Evolutionary conservation across 2,113 vertebrate genomes (phyloP).

Genomic region (Melanotaenia duboulayi): DNA sequence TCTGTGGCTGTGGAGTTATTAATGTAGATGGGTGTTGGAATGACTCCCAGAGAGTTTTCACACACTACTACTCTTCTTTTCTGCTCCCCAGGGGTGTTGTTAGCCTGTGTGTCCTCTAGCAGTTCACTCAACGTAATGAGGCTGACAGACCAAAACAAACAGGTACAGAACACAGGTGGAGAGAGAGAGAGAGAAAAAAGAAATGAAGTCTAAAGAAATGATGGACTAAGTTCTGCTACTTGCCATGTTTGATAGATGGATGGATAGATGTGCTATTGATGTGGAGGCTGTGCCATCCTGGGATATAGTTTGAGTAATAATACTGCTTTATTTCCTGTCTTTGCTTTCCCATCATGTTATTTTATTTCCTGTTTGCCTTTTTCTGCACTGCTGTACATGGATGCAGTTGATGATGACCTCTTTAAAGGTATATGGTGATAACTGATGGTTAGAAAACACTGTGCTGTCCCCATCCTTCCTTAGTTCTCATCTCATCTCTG

Average conservation of each 20-base stretch:
- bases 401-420: conserved; percentile 19
- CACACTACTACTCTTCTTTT: conserved; percentile 48
- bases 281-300: conserved; percentile 9
- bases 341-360: conserved; percentile 13
- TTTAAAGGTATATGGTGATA: conserved; percentile 39
- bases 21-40: conserved; percentile 70
- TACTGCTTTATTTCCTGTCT: neutral
- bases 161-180: conserved; percentile 49
- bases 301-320: conserved; percentile 10
- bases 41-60: conserved; percentile 69
- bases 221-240: conserved; percentile 24
- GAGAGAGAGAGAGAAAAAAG: conserved; percentile 2
- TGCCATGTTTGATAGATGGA: conserved; percentile 11
- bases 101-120: conserved; percentile 67
- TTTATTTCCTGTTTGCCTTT: neutral
- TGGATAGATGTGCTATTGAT: neutral
- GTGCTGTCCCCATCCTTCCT: conserved; percentile 19
- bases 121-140: conserved; percentile 71
- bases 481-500: conserved; percentile 13
- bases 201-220: conserved; percentile 22
- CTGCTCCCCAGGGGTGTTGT: conserved; percentile 64
- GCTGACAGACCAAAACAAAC: conserved; percentile 76
- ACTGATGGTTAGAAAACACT: conserved; percentile 57
- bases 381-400: conserved; percentile 28
- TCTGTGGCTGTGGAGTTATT: conserved; percentile 62